Evolutionary conservation across 2,113 vertebrate genomes (phyloP).

Genomic region (Enhydra lutris): DNA sequence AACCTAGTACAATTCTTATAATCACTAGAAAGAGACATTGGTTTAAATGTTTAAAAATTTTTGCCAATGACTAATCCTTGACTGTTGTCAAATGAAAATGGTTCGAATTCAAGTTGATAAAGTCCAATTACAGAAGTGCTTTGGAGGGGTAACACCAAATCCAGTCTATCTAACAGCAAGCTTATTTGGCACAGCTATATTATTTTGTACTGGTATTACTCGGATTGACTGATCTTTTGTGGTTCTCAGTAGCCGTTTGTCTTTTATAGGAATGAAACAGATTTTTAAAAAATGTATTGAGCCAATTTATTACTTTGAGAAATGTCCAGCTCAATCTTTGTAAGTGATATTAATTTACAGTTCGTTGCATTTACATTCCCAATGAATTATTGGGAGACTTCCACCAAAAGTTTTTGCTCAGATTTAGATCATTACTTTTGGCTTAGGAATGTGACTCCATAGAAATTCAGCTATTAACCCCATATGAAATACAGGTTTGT

Average conservation of each 20-base stretch:
- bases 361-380: conserved; percentile 22
- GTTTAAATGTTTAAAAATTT: conserved; percentile 19
- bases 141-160: not conserved
- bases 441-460: conserved; percentile 29
- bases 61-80: conserved; percentile 14
- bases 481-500: not conserved
- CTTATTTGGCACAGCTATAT: not conserved
- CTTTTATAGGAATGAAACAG: conserved; percentile 28
- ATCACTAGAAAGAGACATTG: not conserved
- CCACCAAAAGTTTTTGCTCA: conserved; percentile 43
- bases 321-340: not conserved
- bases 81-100: conserved; percentile 11
- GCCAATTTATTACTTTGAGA: conserved; percentile 44
- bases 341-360: conserved; percentile 40
- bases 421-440: conserved; percentile 60
- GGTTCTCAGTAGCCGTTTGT: not conserved
- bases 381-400: conserved; percentile 51
- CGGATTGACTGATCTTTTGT: not conserved
- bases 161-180: not conserved
- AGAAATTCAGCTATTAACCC: not conserved
- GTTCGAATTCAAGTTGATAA: not conserved
- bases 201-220: not conserved
- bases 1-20: not conserved
- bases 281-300: not conserved
- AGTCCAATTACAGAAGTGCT: not conserved